Conservation (phyloP, 2,113 vertebrate genomes). For the Antechinus stuartii region DNA sequence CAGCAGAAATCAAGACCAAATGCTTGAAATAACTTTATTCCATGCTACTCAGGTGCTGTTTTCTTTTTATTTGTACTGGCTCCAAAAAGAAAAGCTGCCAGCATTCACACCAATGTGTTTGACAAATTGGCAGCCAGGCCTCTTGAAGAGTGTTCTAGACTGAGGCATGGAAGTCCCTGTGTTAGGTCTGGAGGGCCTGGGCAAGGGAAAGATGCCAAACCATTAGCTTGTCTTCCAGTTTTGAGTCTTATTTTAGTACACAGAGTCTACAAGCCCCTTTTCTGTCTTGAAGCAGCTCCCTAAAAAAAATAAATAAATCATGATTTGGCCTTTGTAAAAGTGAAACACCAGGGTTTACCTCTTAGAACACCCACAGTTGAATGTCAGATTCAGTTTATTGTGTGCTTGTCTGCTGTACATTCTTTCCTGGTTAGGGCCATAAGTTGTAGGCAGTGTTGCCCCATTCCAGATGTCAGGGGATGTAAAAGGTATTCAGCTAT, state of each 20-base stretch:
- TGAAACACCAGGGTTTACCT: conserved; percentile 42
- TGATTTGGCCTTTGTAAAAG: conserved; percentile 66
- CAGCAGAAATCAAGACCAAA: conserved; percentile 20
- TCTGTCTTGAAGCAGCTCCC: conserved; percentile 39
- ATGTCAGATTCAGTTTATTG: conserved; percentile 35
- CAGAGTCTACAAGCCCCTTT: conserved; percentile 45
- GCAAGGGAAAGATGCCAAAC: conserved; percentile 57
- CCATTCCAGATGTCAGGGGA: conserved; percentile 16
- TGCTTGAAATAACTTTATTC: conserved; percentile 16
- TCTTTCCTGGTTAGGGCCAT: background rate
- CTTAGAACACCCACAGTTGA: conserved; percentile 51
- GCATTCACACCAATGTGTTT: conserved; percentile 23
- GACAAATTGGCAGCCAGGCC: conserved; percentile 41
- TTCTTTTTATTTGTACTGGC: conserved; percentile 23
- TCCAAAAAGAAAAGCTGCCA: conserved; percentile 28
- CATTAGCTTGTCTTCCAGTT: conserved; percentile 6
- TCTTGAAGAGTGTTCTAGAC: background rate
- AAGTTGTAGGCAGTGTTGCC: background rate
- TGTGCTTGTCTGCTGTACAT: conserved; percentile 20
- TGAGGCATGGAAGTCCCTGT: conserved; percentile 26
- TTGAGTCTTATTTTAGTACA: conserved; percentile 54
- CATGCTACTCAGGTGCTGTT: conserved; percentile 52
- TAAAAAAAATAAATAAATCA: conserved; percentile 43
- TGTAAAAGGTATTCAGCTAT: background rate
- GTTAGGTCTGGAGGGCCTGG: conserved; percentile 20